These are phyloP conservation scores for Porites divaricata DNA, from an alignment of 92 coral and sea anemone genomes.

Conservation along the genomic window DNA sequence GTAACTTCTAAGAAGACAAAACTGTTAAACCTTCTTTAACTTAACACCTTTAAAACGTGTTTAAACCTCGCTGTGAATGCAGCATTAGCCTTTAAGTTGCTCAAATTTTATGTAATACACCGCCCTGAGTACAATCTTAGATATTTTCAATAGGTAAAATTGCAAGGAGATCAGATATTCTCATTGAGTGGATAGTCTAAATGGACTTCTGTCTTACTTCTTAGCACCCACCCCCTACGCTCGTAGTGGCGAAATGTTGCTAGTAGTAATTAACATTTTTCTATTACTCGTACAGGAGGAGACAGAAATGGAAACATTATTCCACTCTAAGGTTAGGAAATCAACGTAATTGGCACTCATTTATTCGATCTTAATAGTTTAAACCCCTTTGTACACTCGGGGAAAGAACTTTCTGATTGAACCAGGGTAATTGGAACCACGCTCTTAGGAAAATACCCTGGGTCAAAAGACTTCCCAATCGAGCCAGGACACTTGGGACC, in stretches of 20 bases:
- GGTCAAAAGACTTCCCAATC: neutral
- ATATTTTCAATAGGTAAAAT: constrained; percentile 8
- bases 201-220: constrained; percentile 15
- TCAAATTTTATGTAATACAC: constrained; percentile 7
- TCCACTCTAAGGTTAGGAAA: constrained; percentile 18
- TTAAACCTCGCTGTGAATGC: constrained; percentile 22
- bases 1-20: constrained; percentile 25
- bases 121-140: constrained; percentile 12
- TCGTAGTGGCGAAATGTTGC: constrained; percentile 3
- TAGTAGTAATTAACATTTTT: neutral
- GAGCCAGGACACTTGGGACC: neutral
- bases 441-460: constrained; percentile 8
- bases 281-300: constrained; percentile 27
- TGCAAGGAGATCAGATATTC: constrained; percentile 1
- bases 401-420: neutral
- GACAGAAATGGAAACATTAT: constrained; percentile 20
- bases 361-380: constrained; percentile 3
- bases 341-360: constrained; percentile 2
- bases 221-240: constrained; percentile 20
- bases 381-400: neutral
- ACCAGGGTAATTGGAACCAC: constrained; percentile 1
- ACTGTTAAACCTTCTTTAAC: too few relatives aligned
- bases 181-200: constrained; percentile 11
- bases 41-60: neutral
- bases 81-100: constrained; percentile 16